phyloP scores from a whole-genome alignment of 23 tunicate species.

The Trididemnum clinides region DNA sequence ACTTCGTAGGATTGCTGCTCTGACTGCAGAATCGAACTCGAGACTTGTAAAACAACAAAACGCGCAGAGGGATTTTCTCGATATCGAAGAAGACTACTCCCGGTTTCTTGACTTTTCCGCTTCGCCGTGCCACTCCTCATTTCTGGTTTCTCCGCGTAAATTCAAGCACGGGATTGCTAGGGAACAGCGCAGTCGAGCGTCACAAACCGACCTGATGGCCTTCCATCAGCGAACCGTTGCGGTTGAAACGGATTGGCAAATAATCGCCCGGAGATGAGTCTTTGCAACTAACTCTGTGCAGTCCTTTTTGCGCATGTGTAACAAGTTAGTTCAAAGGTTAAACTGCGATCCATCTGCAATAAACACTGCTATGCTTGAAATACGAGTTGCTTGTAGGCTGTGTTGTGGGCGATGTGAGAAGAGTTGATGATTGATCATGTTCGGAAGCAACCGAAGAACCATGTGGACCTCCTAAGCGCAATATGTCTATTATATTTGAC shows the following conservation, averaged over 20 bases:
- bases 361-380: no score
- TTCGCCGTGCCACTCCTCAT: conserved; percentile 51
- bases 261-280: conserved; percentile 4
- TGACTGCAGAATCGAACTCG: conserved; percentile 34
- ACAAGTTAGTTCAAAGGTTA: no score
- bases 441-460: no score
- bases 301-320: no score
- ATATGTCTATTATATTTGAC: no score
- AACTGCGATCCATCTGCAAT: no score
- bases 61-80: conserved; percentile 61
- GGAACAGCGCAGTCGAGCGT: conserved; percentile 1
- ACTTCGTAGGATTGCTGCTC: conserved; percentile 62
- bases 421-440: no score
- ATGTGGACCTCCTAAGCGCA: no score
- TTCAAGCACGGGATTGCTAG: conserved; percentile 29
- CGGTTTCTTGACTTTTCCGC: conserved; percentile 63
- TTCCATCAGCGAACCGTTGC: conserved; percentile 59
- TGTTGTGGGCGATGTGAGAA: no score
- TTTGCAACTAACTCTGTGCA: no score
- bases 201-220: conserved; percentile 67
- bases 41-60: conserved; percentile 18
- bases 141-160: conserved; percentile 46
- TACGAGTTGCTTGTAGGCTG: no score
- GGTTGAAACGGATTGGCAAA: conserved; percentile 53
- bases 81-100: conserved; percentile 72